Conservation (phyloP, 1,140 invertebrate genomes). For the Trichonephila clavipes region DNA sequence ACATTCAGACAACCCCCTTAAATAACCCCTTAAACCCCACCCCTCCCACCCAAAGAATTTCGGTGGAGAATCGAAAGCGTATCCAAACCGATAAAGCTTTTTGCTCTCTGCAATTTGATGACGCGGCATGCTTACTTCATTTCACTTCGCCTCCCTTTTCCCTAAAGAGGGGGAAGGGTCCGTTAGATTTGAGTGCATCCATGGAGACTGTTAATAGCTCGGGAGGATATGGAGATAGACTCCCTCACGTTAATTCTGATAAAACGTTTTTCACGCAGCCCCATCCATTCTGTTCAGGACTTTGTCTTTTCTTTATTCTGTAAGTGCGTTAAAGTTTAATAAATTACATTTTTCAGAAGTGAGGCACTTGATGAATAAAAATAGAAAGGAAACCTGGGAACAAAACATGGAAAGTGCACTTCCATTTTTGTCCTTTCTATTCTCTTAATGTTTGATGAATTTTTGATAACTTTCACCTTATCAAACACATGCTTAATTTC, state of each 20-base stretch:
- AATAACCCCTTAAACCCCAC: neutral
- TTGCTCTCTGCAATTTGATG: neutral
- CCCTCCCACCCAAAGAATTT: neutral
- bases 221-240: neutral
- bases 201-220: constrained; percentile 7
- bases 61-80: neutral
- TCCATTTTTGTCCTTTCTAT: too few species aligned
- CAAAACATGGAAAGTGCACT: too few species aligned
- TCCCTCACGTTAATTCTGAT: constrained; percentile 33
- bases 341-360: too few species aligned
- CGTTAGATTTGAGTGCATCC: neutral
- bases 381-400: too few species aligned
- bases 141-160: neutral
- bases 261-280: neutral
- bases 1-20: neutral
- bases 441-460: too few species aligned
- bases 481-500: too few species aligned
- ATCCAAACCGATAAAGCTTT: constrained; percentile 29
- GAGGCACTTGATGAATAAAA: too few species aligned
- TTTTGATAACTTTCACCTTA: too few species aligned
- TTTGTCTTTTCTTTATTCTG: neutral
- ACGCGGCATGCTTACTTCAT: constrained; percentile 13
- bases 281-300: neutral
- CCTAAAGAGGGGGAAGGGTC: neutral
- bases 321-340: neutral